phyloP scores from a whole-genome alignment of 2,797 vertebrate genomes.

The Gallinago nigripennis region DNA sequence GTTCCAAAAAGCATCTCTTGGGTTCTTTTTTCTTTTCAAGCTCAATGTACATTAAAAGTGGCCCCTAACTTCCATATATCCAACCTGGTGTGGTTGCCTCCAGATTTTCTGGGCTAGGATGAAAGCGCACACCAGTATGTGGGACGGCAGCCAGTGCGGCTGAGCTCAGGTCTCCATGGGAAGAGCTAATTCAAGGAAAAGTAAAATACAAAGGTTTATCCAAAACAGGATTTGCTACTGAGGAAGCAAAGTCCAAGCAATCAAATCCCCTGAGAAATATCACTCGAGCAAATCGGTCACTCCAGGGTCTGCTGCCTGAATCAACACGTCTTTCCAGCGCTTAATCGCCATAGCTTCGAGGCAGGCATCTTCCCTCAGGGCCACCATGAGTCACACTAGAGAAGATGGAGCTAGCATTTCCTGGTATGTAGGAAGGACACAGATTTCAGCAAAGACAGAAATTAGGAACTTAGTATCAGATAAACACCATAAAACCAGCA shows the following conservation, averaged over 20 bases:
- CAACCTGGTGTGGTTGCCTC: neutral
- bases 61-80: fast-evolving
- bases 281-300: neutral
- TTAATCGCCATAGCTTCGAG: neutral
- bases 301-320: neutral
- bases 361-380: neutral
- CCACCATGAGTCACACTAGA: fast-evolving
- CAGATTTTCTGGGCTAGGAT: neutral
- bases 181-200: neutral
- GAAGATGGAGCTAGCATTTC: neutral
- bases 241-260: neutral
- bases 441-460: neutral
- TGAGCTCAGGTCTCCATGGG: neutral
- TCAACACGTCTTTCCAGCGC: neutral
- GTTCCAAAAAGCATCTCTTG: neutral
- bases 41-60: neutral
- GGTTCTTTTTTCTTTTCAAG: neutral
- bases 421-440: neutral
- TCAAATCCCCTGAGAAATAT: neutral
- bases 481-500: neutral
- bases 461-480: neutral
- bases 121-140: neutral
- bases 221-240: neutral
- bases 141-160: neutral
- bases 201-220: neutral